These are phyloP conservation scores for Apostichopus japonicus DNA, from an alignment of 35 echinoderm and acorn worm genomes.

Conservation along the genomic window DNA sequence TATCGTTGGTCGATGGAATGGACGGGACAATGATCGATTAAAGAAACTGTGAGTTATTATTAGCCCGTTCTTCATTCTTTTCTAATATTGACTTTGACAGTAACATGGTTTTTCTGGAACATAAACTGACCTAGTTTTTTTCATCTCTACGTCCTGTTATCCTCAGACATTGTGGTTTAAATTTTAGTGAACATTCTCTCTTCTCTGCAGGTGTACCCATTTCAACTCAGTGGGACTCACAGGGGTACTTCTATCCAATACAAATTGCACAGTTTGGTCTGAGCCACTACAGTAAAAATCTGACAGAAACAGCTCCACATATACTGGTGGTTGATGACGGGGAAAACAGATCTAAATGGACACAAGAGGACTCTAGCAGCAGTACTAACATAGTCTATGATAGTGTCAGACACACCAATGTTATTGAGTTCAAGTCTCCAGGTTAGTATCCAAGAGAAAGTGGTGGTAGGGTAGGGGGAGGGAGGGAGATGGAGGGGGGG, in stretches of 20 bases:
- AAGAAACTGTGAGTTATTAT: too few relatives aligned
- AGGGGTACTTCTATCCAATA: slow-evolving; percentile 98
- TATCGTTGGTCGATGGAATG: too few relatives aligned
- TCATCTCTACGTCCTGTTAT: too few relatives aligned
- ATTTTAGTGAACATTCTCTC: background rate
- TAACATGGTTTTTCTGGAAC: too few relatives aligned
- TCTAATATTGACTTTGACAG: too few relatives aligned
- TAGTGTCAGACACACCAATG: slow-evolving; percentile 51
- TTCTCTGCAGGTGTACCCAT: slow-evolving; percentile 86
- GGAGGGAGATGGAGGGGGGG: too few relatives aligned
- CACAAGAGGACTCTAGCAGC: slow-evolving; percentile 57
- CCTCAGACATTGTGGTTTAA: background rate
- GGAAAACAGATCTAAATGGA: slow-evolving; percentile 59
- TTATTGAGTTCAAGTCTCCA: slow-evolving; percentile 68
- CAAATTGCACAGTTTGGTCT: slow-evolving; percentile 97
- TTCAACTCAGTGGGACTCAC: slow-evolving; percentile 90
- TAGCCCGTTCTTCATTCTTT: too few relatives aligned
- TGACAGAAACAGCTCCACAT: slow-evolving; percentile 72
- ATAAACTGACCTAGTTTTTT: too few relatives aligned
- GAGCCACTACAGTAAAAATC: slow-evolving; percentile 98
- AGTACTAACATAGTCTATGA: slow-evolving; percentile 64
- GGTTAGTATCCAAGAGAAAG: background rate
- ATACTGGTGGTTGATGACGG: slow-evolving; percentile 77
- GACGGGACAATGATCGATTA: too few relatives aligned
- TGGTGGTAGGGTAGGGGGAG: background rate